Base-by-base conservation (phyloP, 2,113 vertebrate species). In the Hipposideros armiger region DNA sequence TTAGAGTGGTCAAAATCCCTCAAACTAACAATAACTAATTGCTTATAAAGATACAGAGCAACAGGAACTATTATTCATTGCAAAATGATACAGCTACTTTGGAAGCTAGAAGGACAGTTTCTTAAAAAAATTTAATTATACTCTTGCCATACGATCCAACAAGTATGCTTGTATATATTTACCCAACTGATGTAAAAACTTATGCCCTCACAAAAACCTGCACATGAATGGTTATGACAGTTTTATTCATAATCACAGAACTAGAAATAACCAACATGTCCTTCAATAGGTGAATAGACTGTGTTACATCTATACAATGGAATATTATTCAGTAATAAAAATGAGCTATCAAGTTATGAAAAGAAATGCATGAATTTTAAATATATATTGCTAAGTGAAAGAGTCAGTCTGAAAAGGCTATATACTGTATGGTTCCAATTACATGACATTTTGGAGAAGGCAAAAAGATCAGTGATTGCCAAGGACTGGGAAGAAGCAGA, bases 241-340 rank as follows among this genome's bases (percentile, higher is more conserved):
- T 26, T 96, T 80, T 94, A 52, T 74, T 85, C 80, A 81, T 85
- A 64, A 77, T 91, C 45, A 56, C 50, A 32, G 4, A 93, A 83
- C 32, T 50, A 8, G 50, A 90, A 91, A 50, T 95, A 93, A 82
- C 16, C 50, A 95, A 78, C 56, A 26, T 58, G 22, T 76, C 66
- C 20, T 91, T 93, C 32, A 81, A 7, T 76, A 88, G 87, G 64
- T 91, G 40, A 83, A 62, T 26, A n/a, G n/a, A 72, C 11, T 52
- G 20, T 58, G 50, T 70, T 42, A 40, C 19, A 52, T 62, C 60
- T 40, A 32, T 64, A 70, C 20, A 70, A 11, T 74, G 26, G 10
- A 69, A 7, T 94, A 50, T 83, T 83, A 78, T 73, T 88, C 52
- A 82, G 30, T 67, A 64, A 85, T 87, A 78, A 66, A 78, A 85